These are phyloP conservation scores for Eueremaeus valkanovi DNA, from an alignment of 2,888 invertebrate species.

Conservation along the genomic window DNA sequence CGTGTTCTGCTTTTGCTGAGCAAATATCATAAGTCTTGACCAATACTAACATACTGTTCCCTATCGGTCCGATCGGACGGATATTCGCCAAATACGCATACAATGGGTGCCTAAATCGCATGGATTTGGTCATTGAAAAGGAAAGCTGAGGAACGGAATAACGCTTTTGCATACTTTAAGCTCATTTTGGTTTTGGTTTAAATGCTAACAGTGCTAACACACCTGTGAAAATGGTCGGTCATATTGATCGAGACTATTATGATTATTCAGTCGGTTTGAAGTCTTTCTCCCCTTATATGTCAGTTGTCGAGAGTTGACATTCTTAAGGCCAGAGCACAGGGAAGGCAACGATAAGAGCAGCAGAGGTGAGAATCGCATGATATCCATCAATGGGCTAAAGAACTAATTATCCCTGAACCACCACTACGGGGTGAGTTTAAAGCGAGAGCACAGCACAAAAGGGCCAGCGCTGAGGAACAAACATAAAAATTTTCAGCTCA, in stretches of 20 bases:
- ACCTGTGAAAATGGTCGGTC: slow-evolving; percentile 12
- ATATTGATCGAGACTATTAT: background rate
- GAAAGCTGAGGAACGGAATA: background rate
- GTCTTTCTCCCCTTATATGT: background rate
- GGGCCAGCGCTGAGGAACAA: background rate
- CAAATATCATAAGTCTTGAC: background rate
- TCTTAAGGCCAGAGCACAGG: background rate
- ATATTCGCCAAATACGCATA: background rate
- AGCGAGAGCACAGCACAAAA: background rate
- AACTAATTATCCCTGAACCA: slow-evolving; percentile 32
- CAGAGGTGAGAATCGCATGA: slow-evolving; percentile 31
- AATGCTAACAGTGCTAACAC: slow-evolving; percentile 30
- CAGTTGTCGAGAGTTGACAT: background rate
- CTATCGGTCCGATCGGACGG: background rate
- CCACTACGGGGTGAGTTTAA: background rate
- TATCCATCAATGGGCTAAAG: slow-evolving; percentile 30
- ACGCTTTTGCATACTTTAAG: slow-evolving; percentile 29
- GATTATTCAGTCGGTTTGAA: background rate
- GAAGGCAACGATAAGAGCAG: background rate
- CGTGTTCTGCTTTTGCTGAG: background rate
- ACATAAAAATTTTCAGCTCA: slow-evolving; percentile 9
- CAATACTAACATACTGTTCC: background rate
- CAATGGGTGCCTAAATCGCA: background rate
- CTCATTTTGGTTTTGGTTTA: slow-evolving; percentile 27
- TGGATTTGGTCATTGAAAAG: too few species aligned